Evolutionary conservation across 2,888 invertebrate genomes (phyloP).

Genomic region (Monoplex corrugatus): DNA sequence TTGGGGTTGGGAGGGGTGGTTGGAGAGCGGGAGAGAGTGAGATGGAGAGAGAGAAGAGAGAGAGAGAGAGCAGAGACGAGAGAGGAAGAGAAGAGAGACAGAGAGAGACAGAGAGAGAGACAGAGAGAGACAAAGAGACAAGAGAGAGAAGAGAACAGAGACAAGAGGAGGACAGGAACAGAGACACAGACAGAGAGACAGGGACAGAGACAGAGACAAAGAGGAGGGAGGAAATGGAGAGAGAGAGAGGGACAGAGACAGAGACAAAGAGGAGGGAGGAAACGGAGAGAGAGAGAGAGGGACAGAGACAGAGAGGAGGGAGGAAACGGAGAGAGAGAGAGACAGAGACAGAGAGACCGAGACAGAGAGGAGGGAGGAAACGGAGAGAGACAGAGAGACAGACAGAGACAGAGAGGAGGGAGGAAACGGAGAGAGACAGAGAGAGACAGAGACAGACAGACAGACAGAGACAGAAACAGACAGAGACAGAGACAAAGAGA

Average conservation of each 20-base stretch:
- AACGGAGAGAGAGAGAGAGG: no score
- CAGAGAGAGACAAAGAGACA: constrained; percentile 14
- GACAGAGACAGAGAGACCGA: no score
- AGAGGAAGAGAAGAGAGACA: neutral
- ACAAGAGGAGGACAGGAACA: no score
- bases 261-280: neutral
- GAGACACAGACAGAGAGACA: constrained; percentile 20
- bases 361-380: no score
- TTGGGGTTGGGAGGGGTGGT: neutral
- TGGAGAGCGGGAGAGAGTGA: neutral
- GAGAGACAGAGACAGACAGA: no score
- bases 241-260: constrained; percentile 12
- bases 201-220: constrained; percentile 11
- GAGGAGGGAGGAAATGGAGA: neutral
- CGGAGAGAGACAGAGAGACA: no score
- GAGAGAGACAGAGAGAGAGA: neutral
- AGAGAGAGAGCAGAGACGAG: neutral
- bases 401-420: no score
- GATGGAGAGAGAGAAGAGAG: neutral
- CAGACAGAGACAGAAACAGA: no score
- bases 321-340: no score
- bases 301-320: no score
- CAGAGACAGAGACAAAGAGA: no score
- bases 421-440: no score
- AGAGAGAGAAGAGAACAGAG: neutral